Evolutionary conservation across 2,888 invertebrate genomes (phyloP), one percentile per base, ranked within the genome.

Genomic region (Crocallis elinguaria): DNA sequence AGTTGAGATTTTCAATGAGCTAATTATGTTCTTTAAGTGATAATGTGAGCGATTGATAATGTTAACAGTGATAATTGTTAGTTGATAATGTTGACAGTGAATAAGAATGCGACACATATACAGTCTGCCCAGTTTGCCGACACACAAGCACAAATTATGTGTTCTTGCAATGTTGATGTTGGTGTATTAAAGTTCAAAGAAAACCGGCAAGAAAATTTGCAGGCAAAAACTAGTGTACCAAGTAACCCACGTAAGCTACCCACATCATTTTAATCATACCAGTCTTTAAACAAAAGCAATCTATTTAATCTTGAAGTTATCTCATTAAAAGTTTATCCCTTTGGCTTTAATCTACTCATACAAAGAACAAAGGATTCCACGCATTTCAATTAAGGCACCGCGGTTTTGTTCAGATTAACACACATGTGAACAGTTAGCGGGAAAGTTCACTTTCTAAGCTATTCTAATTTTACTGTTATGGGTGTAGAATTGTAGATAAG

Each of bases 311-410:
- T 45, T 58, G 11, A 57, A 62, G 54, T 63, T 62, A 64, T 64
- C 64, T 68, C 61, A 62, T 62, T 62, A 67, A 58, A 66, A 66
- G 35, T 57, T 60, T 57, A 60, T 61, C 64, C 61, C 55, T 57
- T 57, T 54, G 45, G 53, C 60, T 67, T 76, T 75, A 72, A 78
- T 67, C 62, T 66, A 60, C 59, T 67, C 72, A 64, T 67, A 66
- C 60, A 64, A 56, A 59, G 67, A 70, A 78, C 79, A 82, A 84
- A 81, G 82, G 81, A 76, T 77, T 72, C 76, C 68, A 69, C 61
- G 62, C 64, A 63, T 79, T 84, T 78, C 79, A 81, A 84, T 83
- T 76, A 82, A 49, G 65, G 60, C 66, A 60, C 64, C 67, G 78
- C 64, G 81, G 66, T 63, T 66, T 60, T 33, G 54, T 55, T 67